Base-by-base conservation (phyloP, 2,888 invertebrate species). In the Dolichomitus sp. region DNA sequence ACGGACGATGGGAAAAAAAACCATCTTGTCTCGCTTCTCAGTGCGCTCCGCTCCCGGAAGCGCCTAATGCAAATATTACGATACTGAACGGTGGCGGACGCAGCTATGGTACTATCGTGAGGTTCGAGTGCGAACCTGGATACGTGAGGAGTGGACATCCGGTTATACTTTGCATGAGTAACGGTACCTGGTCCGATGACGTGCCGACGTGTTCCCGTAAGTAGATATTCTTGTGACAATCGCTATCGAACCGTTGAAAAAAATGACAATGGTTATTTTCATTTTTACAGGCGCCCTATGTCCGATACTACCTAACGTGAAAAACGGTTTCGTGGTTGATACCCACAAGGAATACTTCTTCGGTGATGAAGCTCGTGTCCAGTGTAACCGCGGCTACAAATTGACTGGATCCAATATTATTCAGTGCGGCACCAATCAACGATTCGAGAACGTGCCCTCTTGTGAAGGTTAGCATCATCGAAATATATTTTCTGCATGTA, bases 161-260 rank as follows among this genome's bases (percentile, higher is more conserved):
- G 17, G 98, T 98, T 4, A 95, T 98, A 54, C 95, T 98, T 48
- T 99, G 98, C 93, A 98, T 98, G 98, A 98, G 98, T 91, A 98
- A 98, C 91, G 98, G 98, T 69, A 98, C 98, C 11, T 99, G 98
- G 98, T 98, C 98, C 81, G 98, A 98, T 80, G 96, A 97, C 87
- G 98, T 98, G 4, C 98, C 98, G 0, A 96, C 96, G 5, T 98
- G 98, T 93, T 96, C 97, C 45, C 96, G 98, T 94, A 95, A 94
- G 95, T 93, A 17, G 59, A 59, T n/a, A n/a, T 17, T 17, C 30
- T 33, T 7, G 11, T 27, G 54, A 59, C 30, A 23, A 14, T 59
- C 33, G 30, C 33, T 9, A 14, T 30, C n/a, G 33, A 59, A n/a
- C 11, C 48, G 4, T 4, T 48, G 6, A 5, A 1, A 6, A 4